Base-by-base conservation (phyloP, 2,888 invertebrate species). In the Chalcis sispes region DNA sequence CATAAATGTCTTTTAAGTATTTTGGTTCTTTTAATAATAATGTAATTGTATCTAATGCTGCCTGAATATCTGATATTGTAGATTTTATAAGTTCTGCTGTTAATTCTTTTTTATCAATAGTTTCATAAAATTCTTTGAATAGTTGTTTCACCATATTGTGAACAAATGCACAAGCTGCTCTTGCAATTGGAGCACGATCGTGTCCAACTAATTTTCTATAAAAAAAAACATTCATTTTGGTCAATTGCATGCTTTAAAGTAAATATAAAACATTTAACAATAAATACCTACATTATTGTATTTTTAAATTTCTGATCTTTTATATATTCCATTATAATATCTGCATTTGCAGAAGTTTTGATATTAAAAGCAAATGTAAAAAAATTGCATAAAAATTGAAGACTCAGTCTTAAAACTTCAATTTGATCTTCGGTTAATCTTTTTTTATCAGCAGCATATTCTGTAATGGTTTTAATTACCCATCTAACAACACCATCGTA, bases 341-440 rank as follows among this genome's bases (percentile, higher is more conserved):
- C 66, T 18, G 71, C 69, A 18, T 80, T 70, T 25, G 73, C 58
- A 40, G 70, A 73, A 29, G 15, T 77, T 18, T 4, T 65, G 64
- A 80, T 73, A 25, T 81, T 67, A 50, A 80, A 83, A n/a, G 83
- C 83, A 62, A 83, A 83, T 23, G 83, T 82, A 59, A 83, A 79
- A 36, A 87, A 80, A 82, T 88, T 88, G 62, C 86, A 86, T 20
- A 88, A 77, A 75, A 88, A 88, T 66, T 86, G 85, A 50, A 87
- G 72, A 56, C 82, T 79, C 54, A 85, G 71, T 73, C 84, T 84
- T 23, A 87, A 70, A 32, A 86, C 77, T 71, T 84, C 81, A 40
- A 77, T 40, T 65, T 83, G 59, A 5, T 84, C 82, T 15, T 83
- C 77, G 1, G 25, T 65, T 23, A 76, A 52, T 25, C 78, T 75